Percentiles rank a stretch among this genome's conserved stretches.
phyloP scores from a whole-genome alignment of 2,113 vertebrate genomes.

The Rhabdornis inornatus region DNA sequence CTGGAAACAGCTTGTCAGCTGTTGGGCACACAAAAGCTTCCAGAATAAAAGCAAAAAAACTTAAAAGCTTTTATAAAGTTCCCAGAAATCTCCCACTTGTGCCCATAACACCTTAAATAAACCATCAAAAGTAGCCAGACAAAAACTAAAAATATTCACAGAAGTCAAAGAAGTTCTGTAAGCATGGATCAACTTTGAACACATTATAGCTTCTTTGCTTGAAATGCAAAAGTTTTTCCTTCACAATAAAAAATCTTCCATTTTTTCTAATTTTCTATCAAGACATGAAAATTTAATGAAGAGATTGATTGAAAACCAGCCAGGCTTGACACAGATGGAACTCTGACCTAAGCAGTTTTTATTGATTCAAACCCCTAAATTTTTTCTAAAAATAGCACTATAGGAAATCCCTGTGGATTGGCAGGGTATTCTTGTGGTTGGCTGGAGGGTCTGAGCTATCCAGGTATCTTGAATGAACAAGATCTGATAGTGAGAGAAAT shows the following conservation, averaged over 20 bases:
- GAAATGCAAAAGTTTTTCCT: neutral
- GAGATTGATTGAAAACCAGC: neutral
- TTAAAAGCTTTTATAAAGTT: conserved; percentile 15
- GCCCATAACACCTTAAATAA: conserved; percentile 37
- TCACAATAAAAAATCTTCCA: neutral
- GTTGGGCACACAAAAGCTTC: neutral
- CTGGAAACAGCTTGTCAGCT: conserved; percentile 20
- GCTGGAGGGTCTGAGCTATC: neutral
- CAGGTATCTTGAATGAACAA: neutral
- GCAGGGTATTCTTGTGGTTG: neutral
- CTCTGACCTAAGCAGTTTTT: neutral
- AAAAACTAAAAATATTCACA: neutral
- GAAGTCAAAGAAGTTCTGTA: neutral
- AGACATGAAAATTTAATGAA: neutral
- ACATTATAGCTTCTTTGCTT: neutral
- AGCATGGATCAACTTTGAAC: neutral
- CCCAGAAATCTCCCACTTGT: neutral
- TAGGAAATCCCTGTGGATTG: neutral
- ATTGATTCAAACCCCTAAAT: neutral
- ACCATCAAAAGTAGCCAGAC: neutral
- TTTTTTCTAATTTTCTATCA: neutral
- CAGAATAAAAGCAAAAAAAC: neutral
- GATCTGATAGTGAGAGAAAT: neutral
- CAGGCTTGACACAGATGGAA: neutral
- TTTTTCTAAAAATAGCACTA: neutral